Evolutionary conservation across 2,888 invertebrate genomes (phyloP).

Genomic region (Monopis laevigella): DNA sequence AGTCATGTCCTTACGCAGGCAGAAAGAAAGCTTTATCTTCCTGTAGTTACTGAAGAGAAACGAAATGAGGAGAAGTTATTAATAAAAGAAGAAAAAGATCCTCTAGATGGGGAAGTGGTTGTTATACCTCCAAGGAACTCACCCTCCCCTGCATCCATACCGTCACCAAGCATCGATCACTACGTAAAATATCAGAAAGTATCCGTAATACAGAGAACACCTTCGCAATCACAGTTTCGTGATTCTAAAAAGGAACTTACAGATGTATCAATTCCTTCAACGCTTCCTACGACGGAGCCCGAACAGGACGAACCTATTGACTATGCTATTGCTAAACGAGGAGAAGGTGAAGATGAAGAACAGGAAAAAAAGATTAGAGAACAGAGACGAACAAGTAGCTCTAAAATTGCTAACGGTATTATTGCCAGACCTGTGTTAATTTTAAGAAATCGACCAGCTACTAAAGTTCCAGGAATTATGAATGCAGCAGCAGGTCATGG

Average conservation of each 20-base stretch:
- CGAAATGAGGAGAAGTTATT: slow-evolving; percentile 55
- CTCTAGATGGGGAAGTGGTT: slow-evolving; percentile 70
- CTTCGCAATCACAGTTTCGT: slow-evolving; percentile 62
- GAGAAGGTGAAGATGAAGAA: slow-evolving; percentile 73
- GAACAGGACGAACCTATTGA: slow-evolving; percentile 90
- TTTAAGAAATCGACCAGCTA: slow-evolving; percentile 62
- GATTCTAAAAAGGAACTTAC: slow-evolving; percentile 53
- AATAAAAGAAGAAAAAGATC: slow-evolving; percentile 72
- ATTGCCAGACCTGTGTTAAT: slow-evolving; percentile 62
- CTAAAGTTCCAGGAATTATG: slow-evolving; percentile 72
- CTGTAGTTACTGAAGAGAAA: slow-evolving; percentile 65
- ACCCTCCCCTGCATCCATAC: slow-evolving; percentile 62
- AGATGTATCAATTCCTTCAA: slow-evolving; percentile 60
- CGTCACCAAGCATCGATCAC: slow-evolving; percentile 72
- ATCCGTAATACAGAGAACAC: slow-evolving; percentile 86
- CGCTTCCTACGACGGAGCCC: slow-evolving; percentile 65
- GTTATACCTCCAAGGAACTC: slow-evolving; percentile 63
- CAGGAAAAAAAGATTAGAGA: slow-evolving; percentile 75
- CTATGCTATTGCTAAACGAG: slow-evolving; percentile 85
- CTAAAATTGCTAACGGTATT: slow-evolving; percentile 70
- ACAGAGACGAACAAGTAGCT: slow-evolving; percentile 73
- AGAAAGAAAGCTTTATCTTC: slow-evolving; percentile 81
- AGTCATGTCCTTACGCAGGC: slow-evolving; percentile 83
- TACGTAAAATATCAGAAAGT: slow-evolving; percentile 75
- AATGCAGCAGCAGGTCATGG: slow-evolving; percentile 85